phyloP scores from a whole-genome alignment of 1,140 invertebrate genomes.

The Drosophila funebris region DNA sequence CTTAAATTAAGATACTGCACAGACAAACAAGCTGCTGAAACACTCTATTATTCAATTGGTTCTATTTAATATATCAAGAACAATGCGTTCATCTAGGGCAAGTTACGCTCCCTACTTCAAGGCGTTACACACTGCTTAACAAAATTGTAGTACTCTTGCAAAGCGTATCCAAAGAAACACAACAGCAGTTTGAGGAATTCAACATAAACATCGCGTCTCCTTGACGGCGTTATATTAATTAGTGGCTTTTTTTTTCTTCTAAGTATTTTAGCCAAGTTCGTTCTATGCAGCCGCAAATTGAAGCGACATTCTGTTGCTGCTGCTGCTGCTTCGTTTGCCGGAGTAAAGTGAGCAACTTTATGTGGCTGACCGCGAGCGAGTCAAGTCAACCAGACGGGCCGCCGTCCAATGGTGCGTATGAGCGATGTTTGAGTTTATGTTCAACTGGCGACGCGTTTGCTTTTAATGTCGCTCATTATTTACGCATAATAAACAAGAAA shows the following conservation, averaged over 20 bases:
- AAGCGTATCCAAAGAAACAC: not conserved
- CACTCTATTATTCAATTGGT: no score
- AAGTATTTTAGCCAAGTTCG: conserved; percentile 10
- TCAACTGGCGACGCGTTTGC: conserved; percentile 30
- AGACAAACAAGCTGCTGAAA: no score
- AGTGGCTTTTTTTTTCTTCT: conserved; percentile 37
- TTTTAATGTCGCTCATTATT: conserved; percentile 64
- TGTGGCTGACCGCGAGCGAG: conserved; percentile 44
- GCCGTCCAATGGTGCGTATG: conserved; percentile 52
- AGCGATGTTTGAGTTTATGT: conserved; percentile 38
- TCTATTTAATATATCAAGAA: no score
- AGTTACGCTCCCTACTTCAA: no score
- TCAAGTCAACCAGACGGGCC: not conserved
- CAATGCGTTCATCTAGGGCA: no score
- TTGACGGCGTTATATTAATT: conserved; percentile 65
- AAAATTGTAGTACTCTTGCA: not conserved
- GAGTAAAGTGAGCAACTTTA: conserved; percentile 55
- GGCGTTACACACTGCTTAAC: not conserved
- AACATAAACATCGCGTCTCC: conserved; percentile 46
- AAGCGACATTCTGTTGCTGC: conserved; percentile 5
- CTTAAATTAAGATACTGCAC: no score
- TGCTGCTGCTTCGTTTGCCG: no score
- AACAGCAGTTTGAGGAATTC: conserved; percentile 34
- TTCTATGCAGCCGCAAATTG: conserved; percentile 25
- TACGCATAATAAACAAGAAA: conserved; percentile 56